Evolutionary conservation across 2,797 vertebrate species (phyloP).

Genomic region (Falco novaeseelandiae): DNA sequence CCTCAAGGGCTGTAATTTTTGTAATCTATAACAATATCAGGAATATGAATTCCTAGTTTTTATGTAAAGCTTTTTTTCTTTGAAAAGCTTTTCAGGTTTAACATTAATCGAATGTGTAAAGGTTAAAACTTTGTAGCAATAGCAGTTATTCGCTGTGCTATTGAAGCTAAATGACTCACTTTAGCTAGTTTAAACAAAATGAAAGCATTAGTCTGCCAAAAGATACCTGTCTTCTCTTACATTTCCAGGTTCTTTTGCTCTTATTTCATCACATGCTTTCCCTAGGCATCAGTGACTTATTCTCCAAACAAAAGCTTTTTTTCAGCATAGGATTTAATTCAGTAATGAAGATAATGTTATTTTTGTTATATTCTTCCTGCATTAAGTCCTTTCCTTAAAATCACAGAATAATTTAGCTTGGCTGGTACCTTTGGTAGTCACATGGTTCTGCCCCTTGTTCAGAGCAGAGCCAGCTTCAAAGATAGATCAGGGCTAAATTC

Average conservation of each 20-base stretch:
- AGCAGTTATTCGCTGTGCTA: not conserved
- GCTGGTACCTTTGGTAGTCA: not conserved
- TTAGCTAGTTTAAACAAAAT: conserved; percentile 38
- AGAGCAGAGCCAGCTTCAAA: not conserved
- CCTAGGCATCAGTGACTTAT: not conserved
- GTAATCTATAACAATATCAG: not conserved
- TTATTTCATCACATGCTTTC: not conserved
- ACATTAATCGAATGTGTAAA: not conserved
- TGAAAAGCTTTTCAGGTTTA: not conserved
- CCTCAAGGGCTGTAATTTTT: not conserved
- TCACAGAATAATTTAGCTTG: not conserved
- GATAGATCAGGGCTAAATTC: not conserved
- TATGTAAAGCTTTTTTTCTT: not conserved
- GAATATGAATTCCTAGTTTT: not conserved
- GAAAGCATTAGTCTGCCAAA: not conserved
- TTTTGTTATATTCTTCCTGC: not conserved
- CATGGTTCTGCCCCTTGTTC: not conserved
- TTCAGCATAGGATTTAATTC: not conserved
- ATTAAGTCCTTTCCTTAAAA: not conserved
- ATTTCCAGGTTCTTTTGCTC: not conserved
- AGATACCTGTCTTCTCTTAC: not conserved
- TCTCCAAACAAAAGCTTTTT: not conserved
- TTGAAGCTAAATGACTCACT: conserved; percentile 22
- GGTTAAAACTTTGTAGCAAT: not conserved
- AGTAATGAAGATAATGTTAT: not conserved